Percentiles rank a stretch among this genome's conserved stretches.
Conservation (phyloP, 2,113 vertebrate genomes). For the Osmerus eperlanus region DNA sequence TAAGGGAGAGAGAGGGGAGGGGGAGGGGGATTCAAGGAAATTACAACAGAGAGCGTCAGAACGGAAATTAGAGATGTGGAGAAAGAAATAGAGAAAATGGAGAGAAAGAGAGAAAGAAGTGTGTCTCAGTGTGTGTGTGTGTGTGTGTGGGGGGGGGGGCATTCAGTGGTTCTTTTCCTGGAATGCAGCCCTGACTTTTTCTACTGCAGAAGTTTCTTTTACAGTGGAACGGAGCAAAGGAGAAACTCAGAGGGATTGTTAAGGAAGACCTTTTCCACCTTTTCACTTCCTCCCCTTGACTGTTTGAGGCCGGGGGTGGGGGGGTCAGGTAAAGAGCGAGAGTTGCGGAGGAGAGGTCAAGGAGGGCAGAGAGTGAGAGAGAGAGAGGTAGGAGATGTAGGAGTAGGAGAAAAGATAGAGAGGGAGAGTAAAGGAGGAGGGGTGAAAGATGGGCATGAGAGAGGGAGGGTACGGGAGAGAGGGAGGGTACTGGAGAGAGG, state of each 20-base stretch:
- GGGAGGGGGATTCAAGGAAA: constrained; percentile 40
- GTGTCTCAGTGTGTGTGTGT: background rate
- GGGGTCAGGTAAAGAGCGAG: background rate
- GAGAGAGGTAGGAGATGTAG: constrained; percentile 17
- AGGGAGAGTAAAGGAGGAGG: background rate
- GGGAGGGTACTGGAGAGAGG: background rate
- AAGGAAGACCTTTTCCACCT: constrained; percentile 52
- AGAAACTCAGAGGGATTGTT: constrained; percentile 61
- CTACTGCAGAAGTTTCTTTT: constrained; percentile 45
- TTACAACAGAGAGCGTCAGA: constrained; percentile 54
- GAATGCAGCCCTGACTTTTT: constrained; percentile 64
- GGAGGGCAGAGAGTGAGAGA: constrained; percentile 25
- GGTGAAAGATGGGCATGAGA: background rate
- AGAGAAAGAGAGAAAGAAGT: constrained; percentile 33
- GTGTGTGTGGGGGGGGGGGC: constrained; percentile 35
- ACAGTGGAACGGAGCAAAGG: constrained; percentile 42
- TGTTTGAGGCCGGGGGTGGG: constrained; percentile 42
- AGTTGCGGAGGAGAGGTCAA: background rate
- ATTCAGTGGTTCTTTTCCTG: constrained; percentile 59
- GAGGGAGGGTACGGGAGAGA: background rate
- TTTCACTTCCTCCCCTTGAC: constrained; percentile 23
- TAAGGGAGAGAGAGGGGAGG: constrained; percentile 9
- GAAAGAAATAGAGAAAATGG: constrained; percentile 4
- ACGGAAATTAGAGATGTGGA: constrained; percentile 43
- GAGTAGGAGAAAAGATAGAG: constrained; percentile 30